A percentile compares a stretch with the other conserved stretches of the same genome.
phyloP scores from a whole-genome alignment of 2,888 invertebrate genomes.

The Diogma glabrata region DNA sequence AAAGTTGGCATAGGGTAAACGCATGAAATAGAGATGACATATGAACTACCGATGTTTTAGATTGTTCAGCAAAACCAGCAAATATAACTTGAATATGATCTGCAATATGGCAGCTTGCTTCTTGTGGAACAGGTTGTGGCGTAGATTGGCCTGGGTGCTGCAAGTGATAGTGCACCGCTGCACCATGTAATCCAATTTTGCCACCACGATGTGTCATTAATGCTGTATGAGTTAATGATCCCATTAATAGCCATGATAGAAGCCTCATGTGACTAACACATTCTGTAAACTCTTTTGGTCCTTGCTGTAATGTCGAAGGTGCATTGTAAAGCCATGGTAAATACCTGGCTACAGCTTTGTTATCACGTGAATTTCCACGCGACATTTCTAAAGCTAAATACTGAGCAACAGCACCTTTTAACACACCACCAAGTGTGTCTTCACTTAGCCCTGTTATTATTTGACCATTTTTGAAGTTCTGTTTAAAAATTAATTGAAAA shows the following conservation, averaged over 20 bases:
- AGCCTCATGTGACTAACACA: conserved; percentile 90
- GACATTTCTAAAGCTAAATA: conserved; percentile 91
- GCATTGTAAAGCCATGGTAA: conserved; percentile 86
- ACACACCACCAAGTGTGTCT: conserved; percentile 89
- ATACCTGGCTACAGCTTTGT: conserved; percentile 64
- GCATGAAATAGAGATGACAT: conserved; percentile 96
- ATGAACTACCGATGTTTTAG: conserved; percentile 81
- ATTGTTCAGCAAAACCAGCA: conserved; percentile 93
- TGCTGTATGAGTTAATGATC: conserved; percentile 82
- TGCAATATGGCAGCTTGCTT: conserved; percentile 91
- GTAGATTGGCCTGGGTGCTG: conserved; percentile 33
- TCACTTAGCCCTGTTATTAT: conserved; percentile 68
- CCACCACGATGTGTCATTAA: conserved; percentile 34
- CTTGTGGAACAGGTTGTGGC: conserved; percentile 84
- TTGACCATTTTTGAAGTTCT: conserved; percentile 59
- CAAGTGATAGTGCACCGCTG: conserved; percentile 21
- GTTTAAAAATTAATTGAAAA: conserved; percentile 19
- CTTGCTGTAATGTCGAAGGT: conserved; percentile 67
- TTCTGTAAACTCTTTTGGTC: conserved; percentile 87
- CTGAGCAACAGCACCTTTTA: conserved; percentile 92
- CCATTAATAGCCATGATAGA: conserved; percentile 90
- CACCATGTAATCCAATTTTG: conserved; percentile 21
- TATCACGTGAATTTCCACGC: conserved; percentile 72
- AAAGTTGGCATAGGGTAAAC: conserved; percentile 94
- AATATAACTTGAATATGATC: conserved; percentile 94